These are phyloP conservation scores for Lepidurus packardi DNA, from an alignment of 1,140 invertebrate species.

Conservation along the genomic window DNA sequence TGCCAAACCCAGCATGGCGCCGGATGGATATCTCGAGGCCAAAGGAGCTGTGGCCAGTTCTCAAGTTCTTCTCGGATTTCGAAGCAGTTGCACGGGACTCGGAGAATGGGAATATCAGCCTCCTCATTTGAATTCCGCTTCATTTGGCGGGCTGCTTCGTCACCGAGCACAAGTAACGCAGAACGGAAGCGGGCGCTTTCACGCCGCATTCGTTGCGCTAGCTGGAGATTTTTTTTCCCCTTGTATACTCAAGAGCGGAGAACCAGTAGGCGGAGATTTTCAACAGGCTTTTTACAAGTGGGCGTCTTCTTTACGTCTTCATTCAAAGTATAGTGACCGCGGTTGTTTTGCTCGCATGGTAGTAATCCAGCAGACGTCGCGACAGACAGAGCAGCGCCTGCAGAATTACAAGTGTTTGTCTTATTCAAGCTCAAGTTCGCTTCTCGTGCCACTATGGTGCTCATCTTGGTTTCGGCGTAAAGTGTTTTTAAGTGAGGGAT, in stretches of 20 bases:
- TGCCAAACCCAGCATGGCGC: conserved; percentile 20
- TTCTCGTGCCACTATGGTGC: conserved; percentile 14
- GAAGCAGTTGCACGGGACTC: neutral
- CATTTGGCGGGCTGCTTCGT: conserved; percentile 11
- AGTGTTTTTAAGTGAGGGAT: neutral
- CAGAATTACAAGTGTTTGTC: neutral
- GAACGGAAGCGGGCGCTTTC: conserved; percentile 18
- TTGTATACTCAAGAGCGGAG: neutral
- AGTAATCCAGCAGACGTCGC: neutral
- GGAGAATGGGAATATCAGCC: neutral
- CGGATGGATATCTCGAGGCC: conserved; percentile 17
- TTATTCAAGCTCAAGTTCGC: neutral
- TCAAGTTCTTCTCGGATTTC: conserved; percentile 10
- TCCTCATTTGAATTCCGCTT: conserved; percentile 14
- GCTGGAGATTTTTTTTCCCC: conserved; percentile 15
- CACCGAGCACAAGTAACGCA: conserved; percentile 3
- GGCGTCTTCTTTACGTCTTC: conserved; percentile 14
- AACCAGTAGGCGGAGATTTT: conserved; percentile 1
- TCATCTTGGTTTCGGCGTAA: neutral
- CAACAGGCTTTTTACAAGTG: conserved; percentile 1
- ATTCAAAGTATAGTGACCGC: conserved; percentile 14
- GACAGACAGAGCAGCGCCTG: neutral
- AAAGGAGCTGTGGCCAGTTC: conserved; percentile 13
- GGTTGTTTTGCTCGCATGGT: neutral
- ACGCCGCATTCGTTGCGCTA: conserved; percentile 20